Percentiles rank a stretch among this genome's conserved stretches.
Evolutionary conservation across 1,140 invertebrate species (phyloP).

Genomic region (Paracyclopina nana): DNA sequence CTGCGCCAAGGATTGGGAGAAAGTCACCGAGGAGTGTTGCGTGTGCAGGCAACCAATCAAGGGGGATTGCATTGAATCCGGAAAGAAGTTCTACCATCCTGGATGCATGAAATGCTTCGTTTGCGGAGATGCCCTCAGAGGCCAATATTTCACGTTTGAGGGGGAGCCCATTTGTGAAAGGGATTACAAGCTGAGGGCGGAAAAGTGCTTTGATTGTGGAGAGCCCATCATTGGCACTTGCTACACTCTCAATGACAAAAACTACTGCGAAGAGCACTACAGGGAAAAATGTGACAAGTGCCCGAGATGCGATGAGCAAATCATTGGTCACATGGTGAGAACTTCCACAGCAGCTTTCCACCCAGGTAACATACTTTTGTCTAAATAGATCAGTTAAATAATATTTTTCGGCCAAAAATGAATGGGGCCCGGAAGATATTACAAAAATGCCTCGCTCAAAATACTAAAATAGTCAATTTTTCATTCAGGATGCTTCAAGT

Average conservation of each 20-base stretch:
- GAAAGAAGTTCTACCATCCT: slow-evolving; percentile 8
- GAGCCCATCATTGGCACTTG: slow-evolving; percentile 8
- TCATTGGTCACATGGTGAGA: slow-evolving; percentile 9
- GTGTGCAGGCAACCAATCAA: slow-evolving; percentile 12
- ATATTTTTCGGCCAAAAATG: too few species aligned
- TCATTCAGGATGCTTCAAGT: slow-evolving; percentile 15
- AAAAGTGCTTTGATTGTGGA: slow-evolving; percentile 14
- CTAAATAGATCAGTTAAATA: too few species aligned
- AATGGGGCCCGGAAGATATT: too few species aligned
- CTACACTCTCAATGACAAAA: slow-evolving; percentile 2
- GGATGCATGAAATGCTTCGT: slow-evolving; percentile 13
- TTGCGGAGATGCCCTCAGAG: slow-evolving; percentile 11
- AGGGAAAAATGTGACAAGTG: slow-evolving; percentile 11
- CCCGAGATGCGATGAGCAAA: not conserved
- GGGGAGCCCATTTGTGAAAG: slow-evolving; percentile 16
- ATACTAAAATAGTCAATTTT: too few species aligned
- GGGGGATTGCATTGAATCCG: slow-evolving; percentile 5
- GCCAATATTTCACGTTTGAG: slow-evolving; percentile 8
- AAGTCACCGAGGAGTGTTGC: slow-evolving; percentile 5
- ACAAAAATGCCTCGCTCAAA: too few species aligned
- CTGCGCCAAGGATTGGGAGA: slow-evolving; percentile 12
- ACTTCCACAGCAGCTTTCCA: too few species aligned
- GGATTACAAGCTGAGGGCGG: slow-evolving; percentile 13
- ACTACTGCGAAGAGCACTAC: slow-evolving; percentile 12
- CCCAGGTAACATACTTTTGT: too few species aligned